phyloP scores from a whole-genome alignment of 2,113 vertebrate species.

The Hemicordylus capensis region DNA sequence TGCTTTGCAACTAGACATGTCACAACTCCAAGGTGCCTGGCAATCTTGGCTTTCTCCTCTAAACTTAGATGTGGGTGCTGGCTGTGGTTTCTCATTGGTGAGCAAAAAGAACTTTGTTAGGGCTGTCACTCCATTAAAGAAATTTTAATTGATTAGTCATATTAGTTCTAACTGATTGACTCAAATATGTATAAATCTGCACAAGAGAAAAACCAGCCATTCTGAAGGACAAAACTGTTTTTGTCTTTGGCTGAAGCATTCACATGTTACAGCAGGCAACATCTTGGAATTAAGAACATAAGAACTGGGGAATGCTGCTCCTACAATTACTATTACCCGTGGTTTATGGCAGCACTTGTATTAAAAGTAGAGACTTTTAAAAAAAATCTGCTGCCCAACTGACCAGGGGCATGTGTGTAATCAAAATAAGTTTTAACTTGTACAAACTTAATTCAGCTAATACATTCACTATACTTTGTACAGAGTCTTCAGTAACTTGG shows the following conservation, averaged over 20 bases:
- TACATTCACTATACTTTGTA: too few relatives aligned
- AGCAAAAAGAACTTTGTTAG: neutral
- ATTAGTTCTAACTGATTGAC: neutral
- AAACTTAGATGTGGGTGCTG: neutral
- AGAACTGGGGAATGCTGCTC: neutral
- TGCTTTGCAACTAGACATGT: neutral
- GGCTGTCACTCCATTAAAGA: neutral
- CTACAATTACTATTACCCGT: neutral
- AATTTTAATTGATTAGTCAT: neutral
- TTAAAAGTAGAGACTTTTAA: too few relatives aligned
- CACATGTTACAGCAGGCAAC: too few relatives aligned
- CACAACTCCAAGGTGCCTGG: neutral
- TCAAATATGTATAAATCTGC: neutral
- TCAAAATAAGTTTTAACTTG: too few relatives aligned
- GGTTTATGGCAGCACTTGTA: neutral
- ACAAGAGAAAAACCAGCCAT: neutral
- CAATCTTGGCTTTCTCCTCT: neutral
- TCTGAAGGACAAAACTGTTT: neutral
- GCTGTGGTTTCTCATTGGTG: neutral
- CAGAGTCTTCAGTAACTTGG: too few relatives aligned
- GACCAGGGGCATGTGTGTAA: too few relatives aligned
- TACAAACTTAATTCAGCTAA: too few relatives aligned
- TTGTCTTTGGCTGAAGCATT: neutral
- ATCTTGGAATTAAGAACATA: too few relatives aligned
- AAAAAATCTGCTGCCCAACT: too few relatives aligned